phyloP scores from a whole-genome alignment of 1,140 invertebrate genomes.

The Drosophila pseudoobscura region DNA sequence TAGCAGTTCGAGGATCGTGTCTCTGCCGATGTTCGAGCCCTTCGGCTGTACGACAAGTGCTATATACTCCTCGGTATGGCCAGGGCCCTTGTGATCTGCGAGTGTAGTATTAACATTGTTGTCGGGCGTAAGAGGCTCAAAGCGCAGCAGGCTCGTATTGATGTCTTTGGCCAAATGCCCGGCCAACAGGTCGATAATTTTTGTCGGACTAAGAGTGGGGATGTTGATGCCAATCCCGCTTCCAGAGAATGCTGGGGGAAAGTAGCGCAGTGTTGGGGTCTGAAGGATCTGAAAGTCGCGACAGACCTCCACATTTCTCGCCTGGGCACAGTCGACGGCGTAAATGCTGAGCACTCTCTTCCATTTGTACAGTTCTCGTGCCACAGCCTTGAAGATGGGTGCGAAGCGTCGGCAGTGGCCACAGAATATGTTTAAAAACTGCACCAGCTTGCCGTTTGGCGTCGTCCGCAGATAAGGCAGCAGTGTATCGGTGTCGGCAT shows the following conservation, averaged over 20 bases:
- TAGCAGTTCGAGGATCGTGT: conserved; percentile 32
- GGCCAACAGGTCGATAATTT: conserved; percentile 19
- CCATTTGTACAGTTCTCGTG: conserved; percentile 86
- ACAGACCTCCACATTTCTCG: conserved; percentile 87
- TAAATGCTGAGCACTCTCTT: conserved; percentile 84
- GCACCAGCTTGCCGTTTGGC: conserved; percentile 85
- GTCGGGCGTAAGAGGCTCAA: neutral
- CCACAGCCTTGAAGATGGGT: conserved; percentile 90
- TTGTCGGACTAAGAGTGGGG: conserved; percentile 1
- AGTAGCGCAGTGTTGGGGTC: conserved; percentile 92
- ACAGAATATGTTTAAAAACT: conserved; percentile 96
- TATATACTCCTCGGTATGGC: neutral
- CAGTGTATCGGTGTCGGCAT: conserved; percentile 66
- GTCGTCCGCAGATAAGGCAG: conserved; percentile 6
- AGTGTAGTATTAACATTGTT: neutral
- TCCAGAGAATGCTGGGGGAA: conserved; percentile 84
- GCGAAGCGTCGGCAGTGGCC: conserved; percentile 93
- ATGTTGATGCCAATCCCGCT: conserved; percentile 29
- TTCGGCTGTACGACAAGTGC: conserved; percentile 45
- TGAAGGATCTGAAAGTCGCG: conserved; percentile 87
- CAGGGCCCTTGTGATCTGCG: neutral
- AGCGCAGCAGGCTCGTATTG: conserved; percentile 14
- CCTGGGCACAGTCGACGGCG: conserved; percentile 89
- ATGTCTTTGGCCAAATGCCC: conserved; percentile 21
- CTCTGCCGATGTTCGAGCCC: conserved; percentile 40